Base-by-base conservation (phyloP, 2,888 invertebrate genomes). In the Zygothrica quintamaculata region DNA sequence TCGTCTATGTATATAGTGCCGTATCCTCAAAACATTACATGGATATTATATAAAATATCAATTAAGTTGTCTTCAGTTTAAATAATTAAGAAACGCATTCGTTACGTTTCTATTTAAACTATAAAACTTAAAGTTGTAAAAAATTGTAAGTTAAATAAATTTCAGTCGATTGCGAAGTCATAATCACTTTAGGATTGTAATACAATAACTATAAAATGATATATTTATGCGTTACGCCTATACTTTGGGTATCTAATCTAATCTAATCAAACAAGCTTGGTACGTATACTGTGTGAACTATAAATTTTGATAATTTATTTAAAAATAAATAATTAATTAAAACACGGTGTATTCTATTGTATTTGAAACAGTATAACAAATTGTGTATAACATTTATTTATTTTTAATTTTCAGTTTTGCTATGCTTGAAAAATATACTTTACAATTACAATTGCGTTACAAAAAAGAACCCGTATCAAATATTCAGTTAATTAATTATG, bases 331-430 rank as follows among this genome's bases (percentile, higher is more conserved):
- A 22, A 3, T 22, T 3, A 22, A 22, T 22, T 3, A 37, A 13
- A 3, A 26, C 11, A 16, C 22, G 5, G 31, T 6, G 0, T 25
- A 39, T 6, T 36, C 6, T 36, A 8, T n/a, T n/a, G 15, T 12
- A 25, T 6, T 22, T 53, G 1, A 39, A 39, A 50, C 15, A 33
- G 22, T 33, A 43, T 16, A 34, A 55, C 33, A 33, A 40, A 8
- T 3, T 25, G 40, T 59, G 59, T 60, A 70, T 59, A 16, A 55
- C 51, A 65, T 65, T 56, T 42, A 62, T 74, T 77, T 55, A 65
- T 53, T 50, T 51, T 62, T 74, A 42, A 26, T 22, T 57, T 65
- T 31, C 11, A 11, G 40, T 15, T 59, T 56, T 62, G 26, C 34
- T 18, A 13, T 18, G 15, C 55, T 58, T 18, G 13, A 43, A 42